Percentiles rank a stretch among this genome's conserved stretches.
These are phyloP conservation scores for Geotrypetes seraphini DNA, from an alignment of 2,797 vertebrate genomes.

Conservation along the genomic window DNA sequence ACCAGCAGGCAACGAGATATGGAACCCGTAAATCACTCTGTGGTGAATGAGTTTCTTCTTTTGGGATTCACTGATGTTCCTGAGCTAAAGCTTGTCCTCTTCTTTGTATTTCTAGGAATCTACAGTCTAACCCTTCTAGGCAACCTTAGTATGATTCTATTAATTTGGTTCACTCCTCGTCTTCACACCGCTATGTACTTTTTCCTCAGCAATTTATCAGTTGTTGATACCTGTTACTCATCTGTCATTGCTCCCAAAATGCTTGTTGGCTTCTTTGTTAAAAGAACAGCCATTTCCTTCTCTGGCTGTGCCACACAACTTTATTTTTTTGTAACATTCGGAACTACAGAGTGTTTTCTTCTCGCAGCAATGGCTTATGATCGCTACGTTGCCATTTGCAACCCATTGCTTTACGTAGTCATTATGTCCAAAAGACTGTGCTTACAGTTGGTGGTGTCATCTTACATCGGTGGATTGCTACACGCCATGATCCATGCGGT, in stretches of 20 bases:
- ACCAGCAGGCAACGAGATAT: too few species aligned
- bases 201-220: background rate
- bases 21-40: background rate
- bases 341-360: background rate
- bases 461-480: background rate
- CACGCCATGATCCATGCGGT: background rate
- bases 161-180: background rate
- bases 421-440: background rate
- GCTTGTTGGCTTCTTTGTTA: background rate
- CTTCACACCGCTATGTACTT: background rate
- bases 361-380: background rate
- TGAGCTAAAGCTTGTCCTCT: background rate
- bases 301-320: background rate
- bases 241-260: background rate
- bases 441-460: background rate
- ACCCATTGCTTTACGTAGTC: background rate
- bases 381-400: background rate
- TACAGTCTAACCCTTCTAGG: background rate
- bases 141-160: background rate
- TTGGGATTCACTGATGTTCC: background rate
- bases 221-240: background rate
- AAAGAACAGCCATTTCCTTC: background rate
- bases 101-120: background rate
- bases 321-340: background rate
- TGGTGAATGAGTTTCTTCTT: background rate